Conservation (phyloP, 2,113 vertebrate species). For the Vimba vimba region DNA sequence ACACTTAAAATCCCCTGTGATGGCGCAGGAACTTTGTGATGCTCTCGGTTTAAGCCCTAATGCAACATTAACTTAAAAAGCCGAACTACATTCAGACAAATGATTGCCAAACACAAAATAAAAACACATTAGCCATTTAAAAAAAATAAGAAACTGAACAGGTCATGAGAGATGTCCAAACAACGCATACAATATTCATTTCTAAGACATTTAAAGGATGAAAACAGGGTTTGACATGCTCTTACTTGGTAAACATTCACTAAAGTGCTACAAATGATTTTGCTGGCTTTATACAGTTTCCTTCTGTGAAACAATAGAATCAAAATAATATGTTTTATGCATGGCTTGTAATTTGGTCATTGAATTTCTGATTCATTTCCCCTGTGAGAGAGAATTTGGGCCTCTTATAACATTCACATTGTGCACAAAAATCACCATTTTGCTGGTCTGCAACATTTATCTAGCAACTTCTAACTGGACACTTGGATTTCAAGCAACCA, state of each 20-base stretch:
- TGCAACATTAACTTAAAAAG: constrained; percentile 29
- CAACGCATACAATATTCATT: neutral
- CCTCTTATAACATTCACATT: constrained; percentile 4
- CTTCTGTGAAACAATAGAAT: constrained; percentile 4
- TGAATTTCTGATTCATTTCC: neutral
- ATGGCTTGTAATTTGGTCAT: neutral
- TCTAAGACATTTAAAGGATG: neutral
- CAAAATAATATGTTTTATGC: neutral
- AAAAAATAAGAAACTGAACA: neutral
- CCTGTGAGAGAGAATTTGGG: neutral
- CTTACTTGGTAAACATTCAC: constrained; percentile 49
- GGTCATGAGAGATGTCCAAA: constrained; percentile 8
- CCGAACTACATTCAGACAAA: neutral
- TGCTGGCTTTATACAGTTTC: constrained; percentile 46
- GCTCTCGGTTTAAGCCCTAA: neutral
- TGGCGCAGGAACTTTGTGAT: neutral
- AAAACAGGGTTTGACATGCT: constrained; percentile 20
- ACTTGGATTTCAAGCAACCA: constrained; percentile 5
- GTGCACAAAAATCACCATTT: neutral
- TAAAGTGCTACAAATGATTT: constrained; percentile 57
- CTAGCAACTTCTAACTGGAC: constrained; percentile 9
- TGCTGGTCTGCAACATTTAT: constrained; percentile 24
- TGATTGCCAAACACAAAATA: constrained; percentile 38
- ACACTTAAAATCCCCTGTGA: neutral
- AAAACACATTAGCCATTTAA: neutral